Base-by-base conservation (phyloP, 30 jellyfish, hydroid and myxozoan species). In the Clytia hemisphaerica region DNA sequence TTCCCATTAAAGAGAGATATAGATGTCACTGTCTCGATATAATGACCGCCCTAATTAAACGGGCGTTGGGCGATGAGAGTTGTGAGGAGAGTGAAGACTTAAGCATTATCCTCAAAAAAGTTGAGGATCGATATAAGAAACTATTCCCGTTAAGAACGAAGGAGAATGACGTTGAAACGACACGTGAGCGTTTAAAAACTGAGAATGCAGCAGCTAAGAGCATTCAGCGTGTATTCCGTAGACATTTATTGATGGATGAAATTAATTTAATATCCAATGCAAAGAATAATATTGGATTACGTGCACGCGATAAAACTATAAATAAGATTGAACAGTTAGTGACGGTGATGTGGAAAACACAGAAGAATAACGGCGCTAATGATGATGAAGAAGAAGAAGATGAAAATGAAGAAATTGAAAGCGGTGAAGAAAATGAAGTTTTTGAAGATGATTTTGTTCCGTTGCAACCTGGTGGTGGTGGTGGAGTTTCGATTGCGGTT, bases 121-220 rank as follows among this genome's bases (percentile, higher is more conserved):
- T 89, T 30, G 98, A 89, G 46, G 98, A 89, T 24, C 49, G 90
- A 51, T 73, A 44, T 42, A 80, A 73, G 59, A 65, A 88, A 21
- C 81, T 93, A 16, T 89, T 89, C 54, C 98, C 98, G 10, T 26
- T 78, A 28, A 73, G 98, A 33, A 27, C 86, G 18, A 89, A 89
- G 57, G 98, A 89, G 72, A 22, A 72, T 4, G 72, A 93, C 1
- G 67, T 73, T 37, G 88, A 82, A 64, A 89, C 98, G 50, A 89
- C 94, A 53, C 71, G 84, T 26, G 94, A 89, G 67, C 82, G 98
- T 54, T 82, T 89, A 76, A 89, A 74, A 81, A 71, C 88, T 28
- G 98, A 89, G 34, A 89, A 89, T 72, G 85, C 98, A 25, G 98
- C 98, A 0, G 98, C 94, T 2, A 75, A 93, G n/a, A 58, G 83